Evolutionary conservation across 2,797 vertebrate genomes (phyloP), one percentile per base, ranked within the genome.

Genomic region (Scyliorhinus canicula): DNA sequence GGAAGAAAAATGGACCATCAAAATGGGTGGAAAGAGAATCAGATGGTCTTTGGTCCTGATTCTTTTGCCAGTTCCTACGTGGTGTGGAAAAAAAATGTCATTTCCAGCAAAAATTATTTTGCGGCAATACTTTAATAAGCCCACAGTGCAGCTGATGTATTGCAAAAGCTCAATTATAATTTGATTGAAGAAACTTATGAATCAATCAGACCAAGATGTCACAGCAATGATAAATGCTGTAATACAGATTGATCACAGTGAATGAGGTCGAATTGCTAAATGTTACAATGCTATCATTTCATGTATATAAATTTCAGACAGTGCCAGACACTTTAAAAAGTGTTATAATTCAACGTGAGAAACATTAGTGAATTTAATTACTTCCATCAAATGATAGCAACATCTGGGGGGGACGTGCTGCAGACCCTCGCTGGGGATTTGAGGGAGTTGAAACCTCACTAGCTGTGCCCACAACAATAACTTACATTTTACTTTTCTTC

Each of bases 151-250:
- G 88, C n/a, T n/a, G 88, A 91, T 90, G 55, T n/a, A 90, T 90
- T 63, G 86, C n/a, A 40, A 60, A 91, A 91, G 60, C n/a, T 91
- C 57, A 91, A 65, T 91, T 91, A 91, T 28, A 91, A 65, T 91
- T 91, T 91, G 57, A 40, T 91, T 65, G 57, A 91, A 91, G 88
- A 65, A 44, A 91, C 21, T 28, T 91, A 65, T 65, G 88, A 91
- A 91, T 91, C 88, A 63, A 91, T 91, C 88, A 91, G 7, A 4
- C 6, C n/a, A 26, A 44, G 8, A 11, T 91, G 88, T 44, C 88
- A 65, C 5, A 44, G 88, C 60, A n/a, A 91, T 65, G 88, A 65
- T 91, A 44, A 65, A 91, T 91, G 88, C 35, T 8, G 16, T 91
- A 26, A 91, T 91, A 65, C 60, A 65, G 88, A 91, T 91, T 91